Evolutionary conservation across 2,797 vertebrate species (phyloP).

Genomic region (Syndactyla subalaris): DNA sequence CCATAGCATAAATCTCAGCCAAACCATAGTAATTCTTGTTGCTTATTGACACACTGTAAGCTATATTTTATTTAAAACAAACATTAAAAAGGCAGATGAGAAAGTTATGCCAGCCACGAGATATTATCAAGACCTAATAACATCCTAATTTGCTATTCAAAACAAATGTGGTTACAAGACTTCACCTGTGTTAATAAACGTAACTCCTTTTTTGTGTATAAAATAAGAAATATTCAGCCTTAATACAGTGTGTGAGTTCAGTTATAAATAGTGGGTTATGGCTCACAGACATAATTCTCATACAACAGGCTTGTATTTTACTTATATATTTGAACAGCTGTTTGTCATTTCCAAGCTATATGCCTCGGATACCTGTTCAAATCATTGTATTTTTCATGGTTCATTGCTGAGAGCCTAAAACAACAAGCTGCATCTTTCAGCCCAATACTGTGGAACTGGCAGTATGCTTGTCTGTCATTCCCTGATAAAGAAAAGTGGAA

Average conservation of each 20-base stretch:
- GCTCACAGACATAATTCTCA: not conserved
- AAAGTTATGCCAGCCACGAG: not conserved
- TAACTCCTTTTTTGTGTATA: not conserved
- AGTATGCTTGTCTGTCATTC: not conserved
- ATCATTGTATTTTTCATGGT: not conserved
- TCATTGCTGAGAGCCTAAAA: not conserved
- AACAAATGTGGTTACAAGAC: not conserved
- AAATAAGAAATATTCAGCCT: not conserved
- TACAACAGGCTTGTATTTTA: not conserved
- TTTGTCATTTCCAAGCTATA: slow-evolving; percentile 25
- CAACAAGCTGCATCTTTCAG: not conserved
- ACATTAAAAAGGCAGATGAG: not conserved
- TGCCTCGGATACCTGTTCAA: not conserved
- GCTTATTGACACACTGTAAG: not conserved
- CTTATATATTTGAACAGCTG: slow-evolving; percentile 25
- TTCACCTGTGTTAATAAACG: not conserved
- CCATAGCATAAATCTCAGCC: not conserved
- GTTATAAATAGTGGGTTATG: not conserved
- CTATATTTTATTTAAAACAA: not conserved
- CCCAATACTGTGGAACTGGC: not conserved
- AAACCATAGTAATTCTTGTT: not conserved
- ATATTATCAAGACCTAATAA: not conserved
- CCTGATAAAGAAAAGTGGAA: not conserved
- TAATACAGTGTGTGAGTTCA: not conserved
- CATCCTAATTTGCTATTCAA: not conserved